Conservation (phyloP, 2,888 invertebrate genomes). For the Gasteruption jaculator region DNA sequence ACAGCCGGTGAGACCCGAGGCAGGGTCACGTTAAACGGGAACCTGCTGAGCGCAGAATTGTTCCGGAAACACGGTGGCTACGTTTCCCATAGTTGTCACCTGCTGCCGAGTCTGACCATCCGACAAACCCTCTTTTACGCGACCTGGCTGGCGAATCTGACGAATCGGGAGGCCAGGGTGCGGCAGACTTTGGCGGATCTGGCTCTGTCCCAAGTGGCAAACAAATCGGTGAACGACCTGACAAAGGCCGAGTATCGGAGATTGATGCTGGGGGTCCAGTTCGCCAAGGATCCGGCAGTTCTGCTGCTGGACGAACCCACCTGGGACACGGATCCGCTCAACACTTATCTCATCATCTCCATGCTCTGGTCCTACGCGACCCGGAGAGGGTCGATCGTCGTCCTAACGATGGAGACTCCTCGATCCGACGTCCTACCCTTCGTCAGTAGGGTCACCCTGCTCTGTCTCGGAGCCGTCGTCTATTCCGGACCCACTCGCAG, state of each 20-base stretch:
- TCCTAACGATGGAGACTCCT: slow-evolving; percentile 90
- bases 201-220: slow-evolving; percentile 86
- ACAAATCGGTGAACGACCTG: slow-evolving; percentile 76
- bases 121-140: slow-evolving; percentile 80
- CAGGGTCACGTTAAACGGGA: slow-evolving; percentile 84
- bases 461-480: slow-evolving; percentile 88
- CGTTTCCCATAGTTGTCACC: slow-evolving; percentile 80
- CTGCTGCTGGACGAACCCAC: slow-evolving; percentile 91
- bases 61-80: slow-evolving; percentile 86
- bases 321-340: slow-evolving; percentile 89
- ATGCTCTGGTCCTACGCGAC: slow-evolving; percentile 87
- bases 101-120: slow-evolving; percentile 82
- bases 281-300: slow-evolving; percentile 89
- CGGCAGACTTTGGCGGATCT: slow-evolving; percentile 90
- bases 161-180: slow-evolving; percentile 66
- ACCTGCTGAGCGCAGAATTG: slow-evolving; percentile 72
- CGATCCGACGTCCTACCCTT: slow-evolving; percentile 94
- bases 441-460: slow-evolving; percentile 83
- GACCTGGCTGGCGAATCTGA: slow-evolving; percentile 54
- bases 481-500: slow-evolving; percentile 88
- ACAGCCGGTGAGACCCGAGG: slow-evolving; percentile 76
- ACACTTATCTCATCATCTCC: slow-evolving; percentile 91
- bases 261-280: slow-evolving; percentile 85
- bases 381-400: slow-evolving; percentile 84
- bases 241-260: slow-evolving; percentile 87